A percentile compares a stretch with the other conserved stretches of the same genome.
Evolutionary conservation across 2,888 invertebrate genomes (phyloP).

Genomic region (Macrosiphum euphorbiae): DNA sequence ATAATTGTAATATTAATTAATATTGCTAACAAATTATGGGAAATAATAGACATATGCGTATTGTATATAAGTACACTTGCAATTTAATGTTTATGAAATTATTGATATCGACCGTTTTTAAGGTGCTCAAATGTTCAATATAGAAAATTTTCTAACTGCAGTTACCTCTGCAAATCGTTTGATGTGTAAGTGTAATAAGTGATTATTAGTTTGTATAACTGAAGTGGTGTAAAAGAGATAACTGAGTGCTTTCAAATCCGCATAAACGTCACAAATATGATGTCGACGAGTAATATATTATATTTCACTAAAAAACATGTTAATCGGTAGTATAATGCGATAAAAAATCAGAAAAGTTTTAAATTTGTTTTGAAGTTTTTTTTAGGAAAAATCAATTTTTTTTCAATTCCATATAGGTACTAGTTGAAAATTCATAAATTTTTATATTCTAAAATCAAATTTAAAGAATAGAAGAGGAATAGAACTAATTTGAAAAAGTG

Average conservation of each 20-base stretch:
- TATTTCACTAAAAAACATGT: neutral
- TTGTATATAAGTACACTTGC: neutral
- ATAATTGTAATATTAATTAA: neutral
- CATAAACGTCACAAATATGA: neutral
- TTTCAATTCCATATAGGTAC: neutral
- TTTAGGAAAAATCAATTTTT: neutral
- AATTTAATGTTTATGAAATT: neutral
- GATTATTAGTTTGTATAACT: neutral
- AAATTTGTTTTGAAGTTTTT: neutral
- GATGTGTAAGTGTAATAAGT: neutral
- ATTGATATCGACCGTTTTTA: neutral
- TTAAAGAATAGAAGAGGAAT: neutral
- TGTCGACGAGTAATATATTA: neutral
- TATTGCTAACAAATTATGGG: neutral
- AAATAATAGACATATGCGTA: neutral
- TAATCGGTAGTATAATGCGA: neutral
- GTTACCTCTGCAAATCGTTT: neutral
- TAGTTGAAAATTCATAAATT: neutral
- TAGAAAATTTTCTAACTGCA: neutral
- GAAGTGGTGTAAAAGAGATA: neutral
- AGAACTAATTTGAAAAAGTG: neutral
- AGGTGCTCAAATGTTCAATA: neutral
- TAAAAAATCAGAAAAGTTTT: neutral
- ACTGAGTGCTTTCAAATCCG: neutral
- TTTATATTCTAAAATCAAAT: neutral